Evolutionary conservation across 2,113 vertebrate genomes (phyloP), one percentile per base, ranked within the genome.

Genomic region (Lepus europaeus): DNA sequence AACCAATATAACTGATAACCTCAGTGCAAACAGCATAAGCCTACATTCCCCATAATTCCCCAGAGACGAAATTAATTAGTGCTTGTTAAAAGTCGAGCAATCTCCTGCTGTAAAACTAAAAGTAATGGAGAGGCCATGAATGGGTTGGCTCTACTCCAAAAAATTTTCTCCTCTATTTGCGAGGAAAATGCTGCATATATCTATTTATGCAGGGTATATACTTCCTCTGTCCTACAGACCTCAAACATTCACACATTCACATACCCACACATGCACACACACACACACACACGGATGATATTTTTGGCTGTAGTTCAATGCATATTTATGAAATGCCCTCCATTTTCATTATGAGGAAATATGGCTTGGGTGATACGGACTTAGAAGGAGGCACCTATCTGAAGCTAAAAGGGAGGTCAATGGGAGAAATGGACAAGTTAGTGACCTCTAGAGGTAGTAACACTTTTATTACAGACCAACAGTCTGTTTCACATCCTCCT

Each of bases 1-100:
- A 97, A 97, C 92, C 84, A 97, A 93, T 98, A 96, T 96, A 97
- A 98, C 95, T 90, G 95, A 97, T 98, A 98, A 97, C 96, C 97
- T 95, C 97, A 95, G 94, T 95, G 94, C 84, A 92, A 97, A 96
- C 68, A 78, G 87, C 68, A 73, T 83, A 96, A 95, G 87, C 64
- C 91, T 80, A 95, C 95, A 97, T 93, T 94, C 97, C 89, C 94
- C 87, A 80, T 79, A 87, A 91, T 97, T 81, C 97, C 91, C 87
- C 92, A 97, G 97, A 97, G 95, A 97, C 45, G 36, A 86, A 95
- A 96, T 96, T 97, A 96, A 97, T 93, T 93, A 97, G 96, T 97
- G 80, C 93, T 96, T 97, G 94, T 97, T 88, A 96, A 96, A 97
- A 96, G 45, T 51, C 95, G 96, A 97, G 92, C 84, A n/a, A 79